Evolutionary conservation across 1,140 invertebrate species (phyloP), one percentile per base, ranked within the genome.

Genomic region (Heliconius hewitsoni): DNA sequence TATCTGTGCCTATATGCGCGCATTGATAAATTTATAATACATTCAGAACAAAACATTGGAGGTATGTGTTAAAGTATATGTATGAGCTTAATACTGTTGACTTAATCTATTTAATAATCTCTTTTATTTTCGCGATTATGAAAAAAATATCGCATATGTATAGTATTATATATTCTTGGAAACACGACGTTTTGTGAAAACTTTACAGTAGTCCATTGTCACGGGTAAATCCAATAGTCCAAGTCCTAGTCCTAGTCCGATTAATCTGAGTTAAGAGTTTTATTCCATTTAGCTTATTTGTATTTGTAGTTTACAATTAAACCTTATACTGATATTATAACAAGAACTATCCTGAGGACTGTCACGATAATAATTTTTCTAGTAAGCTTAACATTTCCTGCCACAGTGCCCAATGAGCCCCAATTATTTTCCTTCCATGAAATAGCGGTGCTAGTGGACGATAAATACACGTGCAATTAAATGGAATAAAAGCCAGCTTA

Each of bases 1-100:
- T 46, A 46, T 34, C 71, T 27, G 8, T 23, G 19, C 74, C 70
- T 78, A 78, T 81, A 80, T 78, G 73, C 76, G 37, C 30, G 19
- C 50, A 34, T 72, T 80, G 50, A 72, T 42, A 75, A 70, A 52
- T 60, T 75, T 66, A 42, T 66, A 75, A 75, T 23, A 27, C n/a
- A 60, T 23, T 60, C n/a, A 9, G 27, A 60, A n/a, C 52, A 60
- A 27, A 23, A 13, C 13, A 13, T 4, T 46, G 13, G 13, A 46
- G 13, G 13, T 46, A 42, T 13, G 42, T 13, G 3, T 46, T 42
- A 3, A 42, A 4, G 42, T 46, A 46, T 46, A 46, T 46, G 42
- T 46, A 46, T 46, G 13, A 3, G 42, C 13, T 46, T 46, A 46
- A 46, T 16, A 46, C 13, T 16, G 4, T 13, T 46, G 42, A 13